A percentile compares a stretch with the other conserved stretches of the same genome.
These are phyloP conservation scores for Parapristionchus giblindavisi DNA, from an alignment of 2,888 invertebrate genomes.

Conservation along the genomic window DNA sequence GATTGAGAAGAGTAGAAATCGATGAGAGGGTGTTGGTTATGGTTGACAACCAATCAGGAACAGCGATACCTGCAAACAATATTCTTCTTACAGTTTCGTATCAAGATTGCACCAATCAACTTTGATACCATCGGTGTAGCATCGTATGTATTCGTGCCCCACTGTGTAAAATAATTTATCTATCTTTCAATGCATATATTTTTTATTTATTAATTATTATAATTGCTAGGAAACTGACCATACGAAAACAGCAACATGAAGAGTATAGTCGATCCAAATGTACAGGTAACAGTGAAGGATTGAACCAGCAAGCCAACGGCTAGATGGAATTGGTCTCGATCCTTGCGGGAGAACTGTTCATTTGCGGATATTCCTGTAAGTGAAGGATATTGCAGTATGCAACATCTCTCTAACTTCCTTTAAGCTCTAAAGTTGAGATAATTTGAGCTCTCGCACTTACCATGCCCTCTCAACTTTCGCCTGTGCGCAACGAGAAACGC, in stretches of 20 bases:
- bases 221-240: too few species aligned
- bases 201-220: too few species aligned
- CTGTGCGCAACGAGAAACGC: conserved; percentile 32
- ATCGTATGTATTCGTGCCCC: too few species aligned
- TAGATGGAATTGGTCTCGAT: conserved; percentile 30
- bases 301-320: conserved; percentile 32
- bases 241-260: conserved; percentile 36
- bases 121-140: too few species aligned
- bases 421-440: too few species aligned
- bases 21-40: conserved; percentile 37
- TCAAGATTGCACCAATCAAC: too few species aligned
- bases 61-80: conserved; percentile 12
- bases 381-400: too few species aligned
- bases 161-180: too few species aligned
- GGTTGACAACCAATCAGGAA: conserved; percentile 32
- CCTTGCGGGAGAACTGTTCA: conserved; percentile 9
- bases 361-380: background rate
- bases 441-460: background rate
- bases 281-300: conserved; percentile 30
- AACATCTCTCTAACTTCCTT: too few species aligned
- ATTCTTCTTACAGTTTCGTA: too few species aligned
- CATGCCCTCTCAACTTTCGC: background rate
- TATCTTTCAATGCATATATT: too few species aligned
- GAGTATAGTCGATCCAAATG: conserved; percentile 33
- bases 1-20: conserved; percentile 34